Conservation (phyloP, 1,140 invertebrate species). For the Calephelis virginiensis region DNA sequence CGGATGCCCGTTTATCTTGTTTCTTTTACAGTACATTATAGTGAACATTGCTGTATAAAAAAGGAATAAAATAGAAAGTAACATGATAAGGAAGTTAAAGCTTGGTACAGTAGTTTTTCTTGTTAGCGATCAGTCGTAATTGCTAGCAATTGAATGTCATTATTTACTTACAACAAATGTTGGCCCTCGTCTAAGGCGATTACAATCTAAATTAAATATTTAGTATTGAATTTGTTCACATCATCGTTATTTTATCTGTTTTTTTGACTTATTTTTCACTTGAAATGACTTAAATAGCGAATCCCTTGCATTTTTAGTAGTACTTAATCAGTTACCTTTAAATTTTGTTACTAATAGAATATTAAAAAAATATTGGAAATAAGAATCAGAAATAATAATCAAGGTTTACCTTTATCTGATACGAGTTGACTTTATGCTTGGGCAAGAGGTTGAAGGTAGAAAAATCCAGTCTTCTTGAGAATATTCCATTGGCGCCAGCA, state of each 20-base stretch:
- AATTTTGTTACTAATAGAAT: no score
- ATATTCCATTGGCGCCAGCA: conserved; percentile 93
- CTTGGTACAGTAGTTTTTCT: conserved; percentile 29
- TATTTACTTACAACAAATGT: conserved; percentile 38
- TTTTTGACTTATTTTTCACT: no score
- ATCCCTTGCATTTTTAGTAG: no score
- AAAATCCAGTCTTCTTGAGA: conserved; percentile 94
- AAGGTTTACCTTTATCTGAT: conserved; percentile 96
- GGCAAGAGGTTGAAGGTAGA: conserved; percentile 96
- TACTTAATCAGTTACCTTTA: no score
- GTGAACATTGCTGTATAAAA: not conserved
- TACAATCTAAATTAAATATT: conserved; percentile 11
- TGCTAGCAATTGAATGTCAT: conserved; percentile 37
- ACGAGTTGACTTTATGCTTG: conserved; percentile 97
- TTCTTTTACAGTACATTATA: not conserved
- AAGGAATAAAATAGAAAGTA: conserved; percentile 19
- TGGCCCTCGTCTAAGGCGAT: conserved; percentile 15
- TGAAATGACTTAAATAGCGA: no score
- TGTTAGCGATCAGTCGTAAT: conserved; percentile 33
- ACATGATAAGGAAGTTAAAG: conserved; percentile 21
- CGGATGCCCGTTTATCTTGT: no score
- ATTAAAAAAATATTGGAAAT: no score
- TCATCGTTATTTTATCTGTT: not conserved
- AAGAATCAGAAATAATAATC: not conserved
- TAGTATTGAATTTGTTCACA: not conserved